Conservation (phyloP, 2,888 invertebrate species). For the Drosophila nigricruria region DNA sequence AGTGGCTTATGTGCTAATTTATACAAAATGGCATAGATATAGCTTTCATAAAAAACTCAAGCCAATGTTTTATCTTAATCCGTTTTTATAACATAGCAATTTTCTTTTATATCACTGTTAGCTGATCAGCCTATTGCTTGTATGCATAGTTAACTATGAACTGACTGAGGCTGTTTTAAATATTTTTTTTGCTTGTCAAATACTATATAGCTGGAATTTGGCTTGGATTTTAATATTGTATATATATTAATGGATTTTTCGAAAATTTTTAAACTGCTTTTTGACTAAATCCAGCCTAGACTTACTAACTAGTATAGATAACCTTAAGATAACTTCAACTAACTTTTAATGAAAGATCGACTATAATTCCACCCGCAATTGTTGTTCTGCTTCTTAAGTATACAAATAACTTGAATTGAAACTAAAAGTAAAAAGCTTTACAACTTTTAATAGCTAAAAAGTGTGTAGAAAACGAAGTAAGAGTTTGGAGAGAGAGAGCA, state of each 20-base stretch:
- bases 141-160: neutral
- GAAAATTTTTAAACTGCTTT: neutral
- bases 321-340: neutral
- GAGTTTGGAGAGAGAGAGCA: neutral
- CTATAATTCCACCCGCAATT: neutral
- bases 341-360: neutral
- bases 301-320: neutral
- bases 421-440: neutral
- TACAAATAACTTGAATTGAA: neutral
- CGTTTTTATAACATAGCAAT: neutral
- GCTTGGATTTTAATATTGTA: neutral
- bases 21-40: neutral
- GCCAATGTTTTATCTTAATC: neutral
- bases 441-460: neutral
- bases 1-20: neutral
- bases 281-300: neutral
- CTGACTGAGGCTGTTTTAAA: neutral
- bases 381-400: neutral
- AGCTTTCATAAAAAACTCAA: neutral
- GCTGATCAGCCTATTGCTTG: neutral
- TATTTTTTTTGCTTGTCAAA: no score
- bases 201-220: neutral
- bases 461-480: conserved; percentile 2
- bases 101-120: neutral
- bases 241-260: neutral